Base-by-base conservation (phyloP, 30 jellyfish, hydroid and myxozoan species). In the Pelagia noctiluca region DNA sequence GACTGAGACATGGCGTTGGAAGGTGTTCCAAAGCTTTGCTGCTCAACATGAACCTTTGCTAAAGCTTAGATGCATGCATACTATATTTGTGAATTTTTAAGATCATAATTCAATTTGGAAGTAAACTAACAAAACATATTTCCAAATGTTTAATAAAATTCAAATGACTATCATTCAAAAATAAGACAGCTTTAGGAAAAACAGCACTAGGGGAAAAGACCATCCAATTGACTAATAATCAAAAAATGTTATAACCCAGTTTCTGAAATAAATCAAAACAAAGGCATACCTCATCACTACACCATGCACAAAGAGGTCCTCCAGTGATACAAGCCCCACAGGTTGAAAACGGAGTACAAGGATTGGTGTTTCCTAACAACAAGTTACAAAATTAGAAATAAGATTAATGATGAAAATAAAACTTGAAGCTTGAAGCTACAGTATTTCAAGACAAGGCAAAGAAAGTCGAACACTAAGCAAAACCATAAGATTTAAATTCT, bases 291-390 rank as follows among this genome's bases (percentile, higher is more conserved):
- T 67, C 84, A 80, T 80, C 90, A 12, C 70, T 24, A 32, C 90
- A 80, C 90, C 90, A 80, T n/a, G 54, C 76, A 33, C 90, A 80
- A 21, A 63, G 75, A 31, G 90, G 84, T 21, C 84, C 84, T 26
- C 90, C 84, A 42, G 75, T 80, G 29, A 80, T 70, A 33, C 90
- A 80, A 0, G 90, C 83, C 22, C 84, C 74, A 49, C 90, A 80
- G 26, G 90, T 60, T 19, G 90, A 49, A 80, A 80, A 80, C 5
- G 71, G 46, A 29, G 60, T 46, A 36, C 90, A 80, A n/a, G 90
- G 90, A 52, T 80, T 80, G 46, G 84, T 18, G 50, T 65, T 80
- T 38, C 84, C 90, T 80, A n/a, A n/a, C n/a, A n/a, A n/a, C n/a
- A n/a, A n/a, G n/a, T n/a, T n/a, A n/a, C n/a, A n/a, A n/a, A n/a